Base-by-base conservation (phyloP, 1,140 invertebrate species). In the Parapsyche elsis region DNA sequence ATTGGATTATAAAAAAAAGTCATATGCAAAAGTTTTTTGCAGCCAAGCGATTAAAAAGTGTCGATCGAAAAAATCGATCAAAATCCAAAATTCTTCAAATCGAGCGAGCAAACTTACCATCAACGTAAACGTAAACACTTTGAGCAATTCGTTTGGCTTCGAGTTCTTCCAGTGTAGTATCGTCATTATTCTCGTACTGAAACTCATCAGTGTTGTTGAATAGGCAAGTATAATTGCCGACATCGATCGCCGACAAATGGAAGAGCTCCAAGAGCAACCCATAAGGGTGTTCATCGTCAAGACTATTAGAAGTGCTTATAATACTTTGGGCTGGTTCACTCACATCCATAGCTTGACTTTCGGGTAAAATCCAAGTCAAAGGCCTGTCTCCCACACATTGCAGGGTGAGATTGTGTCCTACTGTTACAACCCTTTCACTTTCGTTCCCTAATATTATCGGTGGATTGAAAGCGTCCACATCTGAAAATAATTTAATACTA, bases 81-180 rank as follows among this genome's bases (percentile, higher is more conserved):
- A 12, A 46, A 46, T 5, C 45, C 45, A 46, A 46, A n/a, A n/a
- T 64, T 23, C 5, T 19, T 19, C 21, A 23, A 64, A 23, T 67
- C 12, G 4, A 9, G 0, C 9, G 10, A 67, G 24, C 0, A 26
- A 9, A 67, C 88, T 90, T 89, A 93, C 93, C 93, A 85, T 90
- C 88, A 0, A 94, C 92, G 84, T 91, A 94, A 78, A 94, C 86
- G 81, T 94, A 94, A 61, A 92, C 88, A 81, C 90, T 89, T 79
- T 88, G 86, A 5, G 87, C 89, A 59, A 88, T 84, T 38, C 82
- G 83, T 1, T 86, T 85, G 85, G 89, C 89, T 24, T 88, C 87
- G 45, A 86, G 82, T 26, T 89, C 81, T 19, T 88, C 84, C 9
- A 85, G 84, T 80, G 84, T 85, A 79, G 84, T 70, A 85, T 86